A percentile compares a stretch with the other conserved stretches of the same genome.
These are phyloP conservation scores for Cassiopea andromeda DNA, from an alignment of 30 jellyfish, hydroid and myxozoan species.

Conservation along the genomic window DNA sequence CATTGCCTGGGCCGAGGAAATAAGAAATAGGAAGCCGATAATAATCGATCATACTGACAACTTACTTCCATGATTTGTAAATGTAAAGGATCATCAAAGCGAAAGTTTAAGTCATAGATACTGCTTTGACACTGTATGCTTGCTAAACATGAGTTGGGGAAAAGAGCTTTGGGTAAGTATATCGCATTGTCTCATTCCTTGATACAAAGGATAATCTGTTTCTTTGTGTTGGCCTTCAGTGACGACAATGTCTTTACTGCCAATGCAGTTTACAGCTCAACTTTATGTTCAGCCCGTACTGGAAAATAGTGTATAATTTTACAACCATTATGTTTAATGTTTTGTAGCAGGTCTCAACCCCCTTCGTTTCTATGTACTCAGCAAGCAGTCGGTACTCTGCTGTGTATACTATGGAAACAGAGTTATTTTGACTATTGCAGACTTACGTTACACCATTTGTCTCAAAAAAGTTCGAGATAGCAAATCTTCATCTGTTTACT, in stretches of 20 bases:
- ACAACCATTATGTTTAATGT: no score
- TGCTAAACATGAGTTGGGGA: slow-evolving; percentile 68
- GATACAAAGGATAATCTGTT: not conserved
- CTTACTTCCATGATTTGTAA: not conserved
- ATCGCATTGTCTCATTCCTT: not conserved
- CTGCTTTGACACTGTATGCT: not conserved
- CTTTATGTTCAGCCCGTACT: no score
- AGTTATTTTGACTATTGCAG: not conserved
- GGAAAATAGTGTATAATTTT: no score
- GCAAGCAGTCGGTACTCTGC: no score
- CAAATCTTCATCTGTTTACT: not conserved
- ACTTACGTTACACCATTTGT: not conserved
- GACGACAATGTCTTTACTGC: no score
- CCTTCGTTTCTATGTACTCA: no score
- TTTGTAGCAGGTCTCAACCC: no score
- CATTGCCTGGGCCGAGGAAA: slow-evolving; percentile 57
- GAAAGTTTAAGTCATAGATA: not conserved
- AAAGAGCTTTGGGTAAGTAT: slow-evolving; percentile 66
- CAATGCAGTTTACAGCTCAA: no score
- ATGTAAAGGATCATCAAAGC: not conserved
- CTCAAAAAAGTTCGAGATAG: not conserved
- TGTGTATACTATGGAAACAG: not conserved
- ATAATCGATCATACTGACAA: not conserved
- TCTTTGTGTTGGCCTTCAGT: no score
- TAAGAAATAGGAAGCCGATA: slow-evolving; percentile 41